Conservation (phyloP, 2,797 vertebrate genomes). For the Amblyraja radiata region DNA sequence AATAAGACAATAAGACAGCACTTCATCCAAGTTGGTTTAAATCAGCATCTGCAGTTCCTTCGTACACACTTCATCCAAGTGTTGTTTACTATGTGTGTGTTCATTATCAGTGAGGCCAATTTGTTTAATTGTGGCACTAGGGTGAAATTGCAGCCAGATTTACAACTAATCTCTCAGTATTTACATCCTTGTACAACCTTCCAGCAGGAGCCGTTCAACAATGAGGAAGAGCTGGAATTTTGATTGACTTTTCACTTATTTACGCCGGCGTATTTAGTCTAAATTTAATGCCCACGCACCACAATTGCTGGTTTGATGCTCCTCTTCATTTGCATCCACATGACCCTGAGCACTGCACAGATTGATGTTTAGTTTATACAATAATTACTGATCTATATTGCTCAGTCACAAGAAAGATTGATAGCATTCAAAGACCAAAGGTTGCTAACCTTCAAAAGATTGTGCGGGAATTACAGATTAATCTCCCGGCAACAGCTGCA, state of each 20-base stretch:
- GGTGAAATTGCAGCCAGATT: background rate
- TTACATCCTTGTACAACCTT: too few relatives aligned
- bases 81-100: too few relatives aligned
- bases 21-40: too few relatives aligned
- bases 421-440: slow-evolving; percentile 7
- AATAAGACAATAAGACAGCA: too few relatives aligned
- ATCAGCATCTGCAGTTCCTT: too few relatives aligned
- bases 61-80: too few relatives aligned
- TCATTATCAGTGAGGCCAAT: background rate
- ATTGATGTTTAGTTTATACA: background rate
- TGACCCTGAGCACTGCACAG: background rate
- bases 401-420: background rate
- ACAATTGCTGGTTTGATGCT: background rate
- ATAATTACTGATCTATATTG: background rate
- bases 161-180: too few relatives aligned
- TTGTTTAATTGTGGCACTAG: background rate
- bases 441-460: background rate
- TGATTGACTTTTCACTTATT: background rate
- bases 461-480: background rate
- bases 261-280: background rate
- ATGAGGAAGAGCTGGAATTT: background rate
- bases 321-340: background rate
- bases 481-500: background rate
- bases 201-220: background rate
- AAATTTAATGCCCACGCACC: background rate